Evolutionary conservation across 2,113 vertebrate genomes (phyloP).

Genomic region (Orthonyx spaldingii): DNA sequence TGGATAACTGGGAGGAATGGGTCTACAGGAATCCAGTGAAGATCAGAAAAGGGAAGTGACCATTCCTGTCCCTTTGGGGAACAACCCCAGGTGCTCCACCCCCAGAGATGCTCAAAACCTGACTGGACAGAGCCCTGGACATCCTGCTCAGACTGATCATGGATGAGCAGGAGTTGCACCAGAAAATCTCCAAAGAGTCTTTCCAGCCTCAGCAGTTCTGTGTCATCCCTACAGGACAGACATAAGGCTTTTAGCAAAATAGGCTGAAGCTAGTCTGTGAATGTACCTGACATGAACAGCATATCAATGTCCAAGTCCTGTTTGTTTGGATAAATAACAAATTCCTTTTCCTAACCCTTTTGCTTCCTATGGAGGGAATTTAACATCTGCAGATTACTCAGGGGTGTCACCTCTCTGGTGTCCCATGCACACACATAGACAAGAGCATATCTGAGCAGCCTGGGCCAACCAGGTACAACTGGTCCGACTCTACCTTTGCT

Average conservation of each 20-base stretch:
- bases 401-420: background rate
- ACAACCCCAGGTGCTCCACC: rapidly evolving
- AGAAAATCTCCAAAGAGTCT: background rate
- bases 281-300: background rate
- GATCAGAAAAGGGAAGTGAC: background rate
- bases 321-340: background rate
- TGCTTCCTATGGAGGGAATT: background rate
- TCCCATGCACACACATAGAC: rapidly evolving
- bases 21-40: background rate
- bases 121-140: background rate
- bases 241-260: background rate
- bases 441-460: background rate
- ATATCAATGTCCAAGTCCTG: background rate
- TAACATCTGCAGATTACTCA: background rate
- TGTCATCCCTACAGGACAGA: background rate
- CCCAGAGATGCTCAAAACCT: background rate
- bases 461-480: background rate
- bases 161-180: background rate
- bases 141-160: background rate
- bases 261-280: background rate
- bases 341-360: background rate
- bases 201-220: background rate
- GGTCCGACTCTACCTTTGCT: background rate
- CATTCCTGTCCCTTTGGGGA: background rate
- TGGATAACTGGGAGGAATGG: background rate